Base-by-base conservation (phyloP, 2,797 vertebrate species). In the Hydrocynus forskahlii region DNA sequence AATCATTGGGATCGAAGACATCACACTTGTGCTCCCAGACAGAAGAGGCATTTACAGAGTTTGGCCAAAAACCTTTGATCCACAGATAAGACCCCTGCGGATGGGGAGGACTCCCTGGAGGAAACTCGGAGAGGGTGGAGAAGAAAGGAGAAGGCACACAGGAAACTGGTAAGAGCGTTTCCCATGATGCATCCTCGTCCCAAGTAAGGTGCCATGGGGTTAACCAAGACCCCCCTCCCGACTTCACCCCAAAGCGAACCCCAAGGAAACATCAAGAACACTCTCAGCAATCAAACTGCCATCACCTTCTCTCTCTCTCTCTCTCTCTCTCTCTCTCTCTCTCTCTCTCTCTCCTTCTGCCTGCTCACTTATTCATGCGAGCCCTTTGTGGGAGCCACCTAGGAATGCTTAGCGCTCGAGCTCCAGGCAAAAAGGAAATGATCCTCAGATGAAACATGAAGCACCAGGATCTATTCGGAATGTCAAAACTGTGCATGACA, bases 331-430 rank as follows among this genome's bases (percentile, higher is more conserved):
- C 69, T 59, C 57, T 43, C n/a, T 63, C 48, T 23, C 86, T 59
- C 75, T 80, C 52, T 54, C 45, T 50, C 73, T 50, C 40, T 75
- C 79, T 73, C 40, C 52, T 59, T 78, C 79, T 73, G 35, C 80
- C 86, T 85, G 83, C 83, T 91, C 88, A 90, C 92, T 91, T 91
- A 92, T 92, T 93, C 90, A 93, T 92, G 89, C 86, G 78, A 78
- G 85, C 73, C 85, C 88, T n/a, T n/a, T 84, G 88, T 78, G 71
- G 81, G 85, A 87, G 88, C 82, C 7, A 86, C 89, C 86, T 85
- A 74, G 84, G 87, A 89, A 92, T 90, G 88, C 92, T 85, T 89
- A 89, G 91, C 87, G 83, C 85, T 79, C 83, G 90, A 89, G 91
- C 87, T 82, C 85, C 79, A 84, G 90, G 91, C 88, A 4, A 81